Evolutionary conservation across 2,113 vertebrate species (phyloP), one percentile per base, ranked within the genome.

Genomic region (Lophura nycthemera): DNA sequence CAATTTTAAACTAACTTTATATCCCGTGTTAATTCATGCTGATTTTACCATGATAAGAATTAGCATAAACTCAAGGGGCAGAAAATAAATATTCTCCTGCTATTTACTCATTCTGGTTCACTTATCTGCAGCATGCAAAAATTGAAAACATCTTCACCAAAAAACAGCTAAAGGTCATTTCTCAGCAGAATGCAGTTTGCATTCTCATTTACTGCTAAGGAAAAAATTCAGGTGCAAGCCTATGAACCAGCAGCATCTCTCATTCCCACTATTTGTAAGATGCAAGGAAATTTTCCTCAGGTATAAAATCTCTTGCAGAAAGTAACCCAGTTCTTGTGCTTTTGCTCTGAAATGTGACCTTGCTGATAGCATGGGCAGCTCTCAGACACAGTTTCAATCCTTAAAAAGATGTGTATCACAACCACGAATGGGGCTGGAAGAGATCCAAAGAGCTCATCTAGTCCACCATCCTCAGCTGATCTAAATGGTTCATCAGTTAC

Each of bases 161-260:
- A 30, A 80, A 95, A 80, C 14, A 80, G 69, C 69, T 48, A 42
- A 86, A 88, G 63, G 88, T 42, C n/a, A 50, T 80, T 83, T 88
- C 64, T 74, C 73, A 61, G 40, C 80, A 76, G 56, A 71, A 83
- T 27, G 48, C 25, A 13, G 25, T 83, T 65, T 83, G 24, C 50
- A 45, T 89, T 84, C 6, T 6, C 40, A 42, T 77, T 88, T 89
- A 40, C 74, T 82, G 52, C 66, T 48, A 88, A 85, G 43, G 10
- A 54, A 72, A 12, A 76, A 76, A 60, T 59, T 48, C 65, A 87
- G 38, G 60, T 34, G 56, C 42, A 64, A 89, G 52, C 17, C 36
- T 76, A 11, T 30, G 48, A 40, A 71, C 20, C 54, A 69, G 65
- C 87, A 90, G 60, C 69, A 57, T 80, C 7, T n/a, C 48, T 80